Percentiles rank a stretch among this genome's conserved stretches.
Evolutionary conservation across 2,888 invertebrate genomes (phyloP).

Genomic region (Metopia argyrocephala): DNA sequence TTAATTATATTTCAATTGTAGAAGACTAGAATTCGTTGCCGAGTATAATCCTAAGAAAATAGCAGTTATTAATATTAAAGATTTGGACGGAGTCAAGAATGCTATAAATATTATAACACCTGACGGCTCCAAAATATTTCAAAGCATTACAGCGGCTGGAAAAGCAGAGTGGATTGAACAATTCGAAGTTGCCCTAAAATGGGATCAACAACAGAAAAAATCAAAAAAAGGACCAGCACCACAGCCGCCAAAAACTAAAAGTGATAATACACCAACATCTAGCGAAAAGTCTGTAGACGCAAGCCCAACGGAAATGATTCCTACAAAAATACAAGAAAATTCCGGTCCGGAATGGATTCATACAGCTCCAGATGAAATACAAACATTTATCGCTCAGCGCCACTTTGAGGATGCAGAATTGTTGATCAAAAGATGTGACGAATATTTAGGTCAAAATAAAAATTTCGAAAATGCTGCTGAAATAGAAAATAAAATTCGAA

Average conservation of each 20-base stretch:
- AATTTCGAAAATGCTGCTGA: slow-evolving; percentile 72
- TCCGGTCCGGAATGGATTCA: slow-evolving; percentile 89
- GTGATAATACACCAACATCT: slow-evolving; percentile 46
- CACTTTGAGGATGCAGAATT: slow-evolving; percentile 95
- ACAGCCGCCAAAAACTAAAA: slow-evolving; percentile 72
- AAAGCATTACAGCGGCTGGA: slow-evolving; percentile 88
- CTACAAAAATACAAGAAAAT: slow-evolving; percentile 70
- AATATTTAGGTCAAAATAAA: slow-evolving; percentile 78
- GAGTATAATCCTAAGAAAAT: slow-evolving; percentile 84
- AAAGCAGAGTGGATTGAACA: slow-evolving; percentile 93
- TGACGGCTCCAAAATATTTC: slow-evolving; percentile 94
- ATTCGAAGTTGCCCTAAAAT: slow-evolving; percentile 93
- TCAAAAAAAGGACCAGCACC: slow-evolving; percentile 80
- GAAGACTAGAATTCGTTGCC: slow-evolving; percentile 76
- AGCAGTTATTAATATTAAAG: slow-evolving; percentile 95
- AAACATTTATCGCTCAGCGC: slow-evolving; percentile 95
- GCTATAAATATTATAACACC: slow-evolving; percentile 96
- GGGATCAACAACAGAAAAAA: slow-evolving; percentile 79
- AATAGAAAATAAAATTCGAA: slow-evolving; percentile 81
- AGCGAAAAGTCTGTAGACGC: slow-evolving; percentile 70
- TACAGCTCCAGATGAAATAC: slow-evolving; percentile 95
- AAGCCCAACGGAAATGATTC: slow-evolving; percentile 70
- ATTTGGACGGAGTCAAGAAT: slow-evolving; percentile 92
- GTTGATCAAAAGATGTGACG: slow-evolving; percentile 85
- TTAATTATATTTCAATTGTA: slow-evolving; percentile 54